A percentile compares a stretch with the other conserved stretches of the same genome.
Evolutionary conservation across 1,140 invertebrate genomes (phyloP).

Genomic region (Magallana ariakensis): DNA sequence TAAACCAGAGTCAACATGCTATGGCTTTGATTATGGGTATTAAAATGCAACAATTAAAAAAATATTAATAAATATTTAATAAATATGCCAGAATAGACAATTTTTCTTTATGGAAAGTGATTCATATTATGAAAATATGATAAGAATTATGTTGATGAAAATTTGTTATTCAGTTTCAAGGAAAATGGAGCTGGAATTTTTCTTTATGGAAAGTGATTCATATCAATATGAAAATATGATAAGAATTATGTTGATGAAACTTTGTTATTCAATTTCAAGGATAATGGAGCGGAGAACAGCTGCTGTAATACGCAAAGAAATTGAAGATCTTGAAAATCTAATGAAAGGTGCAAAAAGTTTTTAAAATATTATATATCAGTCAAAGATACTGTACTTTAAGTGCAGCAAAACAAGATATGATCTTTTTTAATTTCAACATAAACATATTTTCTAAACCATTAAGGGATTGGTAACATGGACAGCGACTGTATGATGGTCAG

Average conservation of each 20-base stretch:
- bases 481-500: conserved; percentile 62
- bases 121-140: too few species aligned
- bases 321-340: conserved; percentile 64
- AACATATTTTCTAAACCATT: not conserved
- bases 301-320: conserved; percentile 65
- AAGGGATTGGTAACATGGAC: conserved; percentile 46
- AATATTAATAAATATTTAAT: too few species aligned
- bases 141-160: too few species aligned
- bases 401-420: not conserved
- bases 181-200: not conserved
- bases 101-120: too few species aligned
- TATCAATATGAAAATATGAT: too few species aligned
- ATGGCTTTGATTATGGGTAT: conserved; percentile 18
- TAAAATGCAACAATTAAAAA: not conserved
- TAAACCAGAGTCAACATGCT: conserved; percentile 9
- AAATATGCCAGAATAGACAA: too few species aligned
- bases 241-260: too few species aligned
- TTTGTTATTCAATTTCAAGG: not conserved
- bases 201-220: too few species aligned
- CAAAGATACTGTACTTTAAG: too few species aligned
- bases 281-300: not conserved
- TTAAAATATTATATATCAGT: too few species aligned
- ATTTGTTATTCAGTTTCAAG: not conserved
- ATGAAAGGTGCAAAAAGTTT: not conserved
- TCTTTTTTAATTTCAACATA: not conserved